Evolutionary conservation across 2,113 vertebrate genomes (phyloP).

Genomic region (Cyanoderma ruficeps): DNA sequence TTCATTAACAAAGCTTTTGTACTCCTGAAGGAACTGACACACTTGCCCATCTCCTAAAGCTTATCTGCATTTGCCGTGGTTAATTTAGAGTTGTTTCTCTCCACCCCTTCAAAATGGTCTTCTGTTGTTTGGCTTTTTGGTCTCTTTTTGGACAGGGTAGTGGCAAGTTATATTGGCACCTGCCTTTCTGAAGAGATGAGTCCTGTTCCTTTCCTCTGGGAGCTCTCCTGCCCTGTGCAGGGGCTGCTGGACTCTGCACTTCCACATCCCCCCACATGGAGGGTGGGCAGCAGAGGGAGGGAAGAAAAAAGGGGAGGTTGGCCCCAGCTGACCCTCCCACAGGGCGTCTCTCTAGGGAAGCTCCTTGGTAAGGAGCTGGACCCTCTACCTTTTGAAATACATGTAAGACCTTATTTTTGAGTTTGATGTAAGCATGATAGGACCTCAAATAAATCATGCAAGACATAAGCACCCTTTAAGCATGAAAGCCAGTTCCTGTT

Average conservation of each 20-base stretch:
- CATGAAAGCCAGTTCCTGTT: slow-evolving; percentile 29
- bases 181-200: background rate
- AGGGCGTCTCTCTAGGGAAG: background rate
- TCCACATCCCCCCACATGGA: too few species aligned
- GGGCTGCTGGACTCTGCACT: background rate
- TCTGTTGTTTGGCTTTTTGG: background rate
- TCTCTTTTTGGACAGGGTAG: background rate
- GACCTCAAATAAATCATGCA: slow-evolving; percentile 6
- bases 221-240: background rate
- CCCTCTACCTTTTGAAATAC: background rate
- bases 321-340: background rate
- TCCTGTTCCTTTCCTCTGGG: background rate
- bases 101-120: background rate
- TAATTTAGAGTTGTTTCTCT: background rate
- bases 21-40: background rate
- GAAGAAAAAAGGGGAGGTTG: background rate
- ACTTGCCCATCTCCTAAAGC: background rate
- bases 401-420: background rate
- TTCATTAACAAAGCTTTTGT: background rate
- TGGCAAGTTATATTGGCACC: background rate
- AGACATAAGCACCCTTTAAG: slow-evolving; percentile 13
- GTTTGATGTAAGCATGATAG: background rate
- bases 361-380: background rate
- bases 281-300: background rate
- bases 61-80: fast-evolving